These are phyloP conservation scores for Lutraria rhynchaena DNA, from an alignment of 1,140 invertebrate genomes.

Conservation along the genomic window DNA sequence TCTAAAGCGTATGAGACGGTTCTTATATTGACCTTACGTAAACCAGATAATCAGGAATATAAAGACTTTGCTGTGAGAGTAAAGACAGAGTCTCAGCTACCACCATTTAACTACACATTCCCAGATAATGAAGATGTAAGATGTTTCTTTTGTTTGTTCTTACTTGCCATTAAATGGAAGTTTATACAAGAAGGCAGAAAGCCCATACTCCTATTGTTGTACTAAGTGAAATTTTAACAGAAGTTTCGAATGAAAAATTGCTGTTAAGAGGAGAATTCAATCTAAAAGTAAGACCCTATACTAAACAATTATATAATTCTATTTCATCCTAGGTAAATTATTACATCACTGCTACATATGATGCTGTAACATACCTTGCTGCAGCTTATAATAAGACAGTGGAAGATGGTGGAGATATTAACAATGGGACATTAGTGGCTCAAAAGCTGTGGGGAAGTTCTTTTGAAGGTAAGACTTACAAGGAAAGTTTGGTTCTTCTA, in stretches of 20 bases:
- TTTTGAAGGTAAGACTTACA: constrained; percentile 32
- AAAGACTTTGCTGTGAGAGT: constrained; percentile 51
- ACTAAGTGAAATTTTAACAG: too few relatives aligned
- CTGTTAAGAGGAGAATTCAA: too few relatives aligned
- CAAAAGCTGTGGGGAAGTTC: constrained; percentile 31
- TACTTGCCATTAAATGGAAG: too few relatives aligned
- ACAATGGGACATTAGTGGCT: constrained; percentile 12
- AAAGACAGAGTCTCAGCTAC: constrained; percentile 38
- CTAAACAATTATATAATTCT: too few relatives aligned
- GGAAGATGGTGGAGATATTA: constrained; percentile 1
- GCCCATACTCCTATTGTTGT: too few relatives aligned
- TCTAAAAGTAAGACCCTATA: too few relatives aligned
- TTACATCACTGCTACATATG: constrained; percentile 38
- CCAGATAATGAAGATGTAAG: constrained; percentile 42
- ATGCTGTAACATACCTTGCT: constrained; percentile 30
- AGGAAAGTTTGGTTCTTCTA: too few relatives aligned
- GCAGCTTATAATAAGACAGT: constrained; percentile 9
- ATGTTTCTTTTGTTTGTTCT: too few relatives aligned
- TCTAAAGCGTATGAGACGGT: constrained; percentile 58
- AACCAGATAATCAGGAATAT: constrained; percentile 59
- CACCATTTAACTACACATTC: constrained; percentile 58
- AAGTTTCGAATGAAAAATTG: too few relatives aligned
- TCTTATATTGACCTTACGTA: constrained; percentile 49
- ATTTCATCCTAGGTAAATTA: constrained; percentile 50
- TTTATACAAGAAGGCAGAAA: too few relatives aligned